Evolutionary conservation across 2,888 invertebrate genomes (phyloP).

Genomic region (Nomada goodeniana): DNA sequence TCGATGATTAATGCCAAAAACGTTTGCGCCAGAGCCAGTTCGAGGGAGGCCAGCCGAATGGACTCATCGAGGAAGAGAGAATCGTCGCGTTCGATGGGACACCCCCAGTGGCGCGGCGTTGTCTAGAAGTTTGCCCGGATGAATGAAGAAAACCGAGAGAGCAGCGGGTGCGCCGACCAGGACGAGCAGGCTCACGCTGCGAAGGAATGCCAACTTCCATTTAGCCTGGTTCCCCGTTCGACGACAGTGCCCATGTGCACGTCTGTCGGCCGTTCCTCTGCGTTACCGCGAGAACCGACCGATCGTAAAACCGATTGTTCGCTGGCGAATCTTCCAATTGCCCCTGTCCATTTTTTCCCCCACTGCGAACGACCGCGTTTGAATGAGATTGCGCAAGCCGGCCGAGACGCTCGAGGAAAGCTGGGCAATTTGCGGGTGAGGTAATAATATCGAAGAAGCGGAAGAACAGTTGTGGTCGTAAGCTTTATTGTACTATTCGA

Average conservation of each 20-base stretch:
- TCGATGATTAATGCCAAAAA: background rate
- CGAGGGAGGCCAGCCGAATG: slow-evolving; percentile 57
- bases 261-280: background rate
- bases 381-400: background rate
- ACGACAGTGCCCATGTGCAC: slow-evolving; percentile 59
- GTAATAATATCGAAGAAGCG: background rate
- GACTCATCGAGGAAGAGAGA: slow-evolving; percentile 69
- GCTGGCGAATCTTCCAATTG: slow-evolving; percentile 12
- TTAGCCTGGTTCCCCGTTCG: slow-evolving; percentile 58
- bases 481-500: background rate
- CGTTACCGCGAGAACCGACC: slow-evolving; percentile 19
- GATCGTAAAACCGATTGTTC: slow-evolving; percentile 38
- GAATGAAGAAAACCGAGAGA: slow-evolving; percentile 45
- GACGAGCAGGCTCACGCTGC: slow-evolving; percentile 68
- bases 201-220: slow-evolving; percentile 74
- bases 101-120: slow-evolving; percentile 68
- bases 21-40: slow-evolving; percentile 50
- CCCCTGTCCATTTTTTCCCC: background rate
- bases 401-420: background rate
- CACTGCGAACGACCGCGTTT: background rate
- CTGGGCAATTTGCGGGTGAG: background rate
- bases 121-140: slow-evolving; percentile 66
- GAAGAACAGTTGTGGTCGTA: background rate
- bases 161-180: slow-evolving; percentile 60
- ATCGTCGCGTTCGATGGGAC: slow-evolving; percentile 61